Evolutionary conservation across 1,140 invertebrate genomes (phyloP).

Genomic region (Sycophila sp.): DNA sequence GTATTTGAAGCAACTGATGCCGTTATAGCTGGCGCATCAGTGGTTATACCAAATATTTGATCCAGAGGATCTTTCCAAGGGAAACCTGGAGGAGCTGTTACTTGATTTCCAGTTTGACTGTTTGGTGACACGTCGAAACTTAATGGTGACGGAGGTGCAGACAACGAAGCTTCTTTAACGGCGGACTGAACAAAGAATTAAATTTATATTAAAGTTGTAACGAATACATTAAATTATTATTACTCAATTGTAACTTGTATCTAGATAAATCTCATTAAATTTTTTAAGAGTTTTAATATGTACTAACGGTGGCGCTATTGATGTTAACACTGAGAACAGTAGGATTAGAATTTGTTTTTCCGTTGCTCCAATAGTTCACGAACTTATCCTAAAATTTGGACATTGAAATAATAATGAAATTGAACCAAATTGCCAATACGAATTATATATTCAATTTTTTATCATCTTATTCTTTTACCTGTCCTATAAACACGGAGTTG

Average conservation of each 20-base stretch:
- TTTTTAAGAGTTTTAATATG: too few relatives aligned
- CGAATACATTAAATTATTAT: background rate
- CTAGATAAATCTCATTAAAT: too few relatives aligned
- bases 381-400: slow-evolving; percentile 60
- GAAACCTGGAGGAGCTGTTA: slow-evolving; percentile 54
- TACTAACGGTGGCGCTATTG: slow-evolving; percentile 59
- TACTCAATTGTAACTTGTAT: too few relatives aligned
- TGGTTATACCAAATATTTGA: slow-evolving; percentile 62
- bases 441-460: slow-evolving; percentile 16
- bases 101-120: slow-evolving; percentile 39
- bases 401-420: background rate
- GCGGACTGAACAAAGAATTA: background rate
- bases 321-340: slow-evolving; percentile 57
- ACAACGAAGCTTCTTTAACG: slow-evolving; percentile 38
- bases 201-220: background rate
- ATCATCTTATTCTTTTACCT: slow-evolving; percentile 50
- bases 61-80: slow-evolving; percentile 62
- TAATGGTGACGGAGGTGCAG: slow-evolving; percentile 38
- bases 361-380: slow-evolving; percentile 61
- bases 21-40: slow-evolving; percentile 51
- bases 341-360: slow-evolving; percentile 50
- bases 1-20: slow-evolving; percentile 60
- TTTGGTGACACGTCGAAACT: slow-evolving; percentile 50
- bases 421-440: slow-evolving; percentile 11
- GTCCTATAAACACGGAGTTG: slow-evolving; percentile 61